Evolutionary conservation across 92 coral and sea anemone species (phyloP), one percentile per base, ranked within the genome.

Genomic region (Porites rus): DNA sequence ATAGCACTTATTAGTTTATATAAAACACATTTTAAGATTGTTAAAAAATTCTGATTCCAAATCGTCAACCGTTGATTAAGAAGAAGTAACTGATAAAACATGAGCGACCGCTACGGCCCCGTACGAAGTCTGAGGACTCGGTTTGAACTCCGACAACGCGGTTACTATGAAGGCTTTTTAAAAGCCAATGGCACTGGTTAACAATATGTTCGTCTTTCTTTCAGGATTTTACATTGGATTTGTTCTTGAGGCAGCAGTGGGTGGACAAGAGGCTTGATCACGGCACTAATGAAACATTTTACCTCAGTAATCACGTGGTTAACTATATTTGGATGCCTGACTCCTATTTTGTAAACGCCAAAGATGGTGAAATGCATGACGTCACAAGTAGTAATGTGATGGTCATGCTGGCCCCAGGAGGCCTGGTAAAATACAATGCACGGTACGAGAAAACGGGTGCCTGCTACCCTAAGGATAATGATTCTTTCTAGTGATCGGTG

Each of bases 191-290:
- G 61, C 14, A 56, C 4, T 10, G 16, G 11, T 56, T 14, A 56
- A 10, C 11, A 56, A 56, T 10, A 10, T 56, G 16, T 10, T 56
- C 12, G 61, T 56, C 61, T 11, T 16, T 51, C 66, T 53, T 69
- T 6, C 78, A 93, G 96, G 96, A 91, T 43, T 93, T 93, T 58
- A 88, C 96, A 1, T 51, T 93, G 16, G 96, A 93, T 64, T 82
- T 93, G 84, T 93, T 93, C 71, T 76, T 93, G 51, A 87, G 92
- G 54, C 96, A 93, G 83, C 91, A 91, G 21, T 93, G 96, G 96
- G 79, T 74, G 62, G 96, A 91, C 17, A 86, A 88, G 54, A 87
- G 96, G 56, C 86, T 93, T 79, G 91, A 93, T 74, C 93, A 93
- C 75, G 90, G 91, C 54, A 77, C 82, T 24, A 86, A 88, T 43